Conservation (phyloP, 1,140 invertebrate species). For the Hycleus phaleratus region DNA sequence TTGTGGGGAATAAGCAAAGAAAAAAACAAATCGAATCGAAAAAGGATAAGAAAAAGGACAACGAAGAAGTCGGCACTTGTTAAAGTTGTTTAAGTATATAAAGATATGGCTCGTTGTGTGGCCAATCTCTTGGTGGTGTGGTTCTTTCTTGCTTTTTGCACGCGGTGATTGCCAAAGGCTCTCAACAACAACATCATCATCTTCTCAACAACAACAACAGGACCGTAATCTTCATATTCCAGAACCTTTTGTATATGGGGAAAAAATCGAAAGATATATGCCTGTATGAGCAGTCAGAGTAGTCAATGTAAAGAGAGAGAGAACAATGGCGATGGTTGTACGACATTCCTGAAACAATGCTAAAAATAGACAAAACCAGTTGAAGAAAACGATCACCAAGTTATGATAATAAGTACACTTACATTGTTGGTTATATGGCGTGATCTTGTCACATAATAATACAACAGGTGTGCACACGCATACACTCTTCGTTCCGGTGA, state of each 20-base stretch:
- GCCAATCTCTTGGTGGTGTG: conserved; percentile 7
- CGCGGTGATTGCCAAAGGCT: conserved; percentile 18
- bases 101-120: conserved; percentile 15
- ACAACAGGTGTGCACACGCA: conserved; percentile 15
- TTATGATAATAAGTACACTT: conserved; percentile 15
- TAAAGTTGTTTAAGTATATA: too few relatives aligned
- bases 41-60: neutral
- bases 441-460: conserved; percentile 6
- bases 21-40: neutral
- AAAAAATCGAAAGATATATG: too few relatives aligned
- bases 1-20: neutral
- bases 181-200: conserved; percentile 1
- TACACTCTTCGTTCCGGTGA: neutral
- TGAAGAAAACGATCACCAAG: conserved; percentile 9
- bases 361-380: conserved; percentile 16
- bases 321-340: neutral
- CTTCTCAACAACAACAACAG: neutral
- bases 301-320: neutral
- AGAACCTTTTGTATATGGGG: neutral
- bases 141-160: conserved; percentile 22
- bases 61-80: neutral
- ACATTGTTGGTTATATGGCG: conserved; percentile 13
- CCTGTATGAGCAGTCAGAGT: neutral
- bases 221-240: neutral
- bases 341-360: conserved; percentile 7